Conservation (phyloP, 1,140 invertebrate genomes). For the Oppia nitens region DNA sequence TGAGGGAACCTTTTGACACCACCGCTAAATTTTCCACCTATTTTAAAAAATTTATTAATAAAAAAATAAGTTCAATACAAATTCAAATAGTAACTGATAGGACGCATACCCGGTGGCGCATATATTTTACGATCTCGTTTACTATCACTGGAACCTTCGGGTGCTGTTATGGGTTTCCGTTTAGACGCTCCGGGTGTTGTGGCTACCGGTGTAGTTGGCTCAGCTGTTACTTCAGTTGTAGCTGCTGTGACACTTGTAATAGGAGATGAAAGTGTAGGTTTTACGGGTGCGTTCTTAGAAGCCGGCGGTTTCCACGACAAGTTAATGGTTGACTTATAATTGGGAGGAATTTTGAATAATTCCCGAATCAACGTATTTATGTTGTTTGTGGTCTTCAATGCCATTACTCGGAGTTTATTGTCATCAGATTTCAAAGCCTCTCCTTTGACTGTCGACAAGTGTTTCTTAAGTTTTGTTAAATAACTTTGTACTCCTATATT, state of each 20-base stretch:
- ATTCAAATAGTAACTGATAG: too few relatives aligned
- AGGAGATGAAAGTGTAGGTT: slow-evolving; percentile 1
- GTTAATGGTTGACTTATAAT: slow-evolving; percentile 65
- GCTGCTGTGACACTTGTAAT: slow-evolving; percentile 19
- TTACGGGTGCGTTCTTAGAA: not conserved
- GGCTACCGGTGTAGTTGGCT: not conserved
- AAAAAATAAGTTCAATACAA: too few relatives aligned
- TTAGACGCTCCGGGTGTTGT: slow-evolving; percentile 2
- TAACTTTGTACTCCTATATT: slow-evolving; percentile 56
- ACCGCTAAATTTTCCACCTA: not conserved
- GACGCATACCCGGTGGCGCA: not conserved
- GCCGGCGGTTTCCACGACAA: slow-evolving; percentile 65
- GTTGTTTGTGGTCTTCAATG: slow-evolving; percentile 74
- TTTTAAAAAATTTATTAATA: not conserved
- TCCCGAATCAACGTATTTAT: slow-evolving; percentile 86
- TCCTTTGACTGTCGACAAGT: slow-evolving; percentile 47
- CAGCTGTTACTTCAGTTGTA: slow-evolving; percentile 5
- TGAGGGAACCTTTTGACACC: not conserved
- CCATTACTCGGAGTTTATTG: slow-evolving; percentile 30
- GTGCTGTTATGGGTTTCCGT: slow-evolving; percentile 16
- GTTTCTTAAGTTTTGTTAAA: slow-evolving; percentile 71
- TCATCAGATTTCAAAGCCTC: slow-evolving; percentile 32
- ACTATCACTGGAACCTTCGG: not conserved
- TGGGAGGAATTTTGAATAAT: slow-evolving; percentile 79
- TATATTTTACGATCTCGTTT: slow-evolving; percentile 8